Base-by-base conservation (phyloP, 53 echinoderm and acorn worm genomes). In the Crossaster papposus region DNA sequence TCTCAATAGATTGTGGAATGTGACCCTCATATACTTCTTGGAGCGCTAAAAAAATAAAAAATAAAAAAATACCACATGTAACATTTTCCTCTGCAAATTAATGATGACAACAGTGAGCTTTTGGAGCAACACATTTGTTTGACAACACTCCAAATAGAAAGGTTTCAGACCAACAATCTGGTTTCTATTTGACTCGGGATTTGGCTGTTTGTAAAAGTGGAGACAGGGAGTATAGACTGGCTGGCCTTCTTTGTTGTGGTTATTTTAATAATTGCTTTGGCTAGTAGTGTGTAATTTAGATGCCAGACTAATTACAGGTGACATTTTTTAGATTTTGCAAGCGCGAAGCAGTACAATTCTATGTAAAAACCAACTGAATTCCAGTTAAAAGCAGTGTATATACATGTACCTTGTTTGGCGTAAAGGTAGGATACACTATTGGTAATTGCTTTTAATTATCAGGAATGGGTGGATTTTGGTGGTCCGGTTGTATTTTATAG, bases 61-160 rank as follows among this genome's bases (percentile, higher is more conserved):
- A n/a, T 7, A 44, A 44, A n/a, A n/a, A 87, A 77, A 75, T 36
- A 53, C 85, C 55, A 52, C 85, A n/a, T n/a, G n/a, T n/a, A 34
- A 30, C 51, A 54, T 51, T 51, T 72, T 32, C 54, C 33, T 7
- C 70, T n/a, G 14, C 51, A 87, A 77, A 87, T 77, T 87, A 34
- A 87, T 8, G 6, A 58, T 77, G 87, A 87, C 87, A 87, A 76
- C 64, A 58, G 63, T 51, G 28, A 36, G 37, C 14, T 74, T 74
- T 10, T 20, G 30, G 73, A 77, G 62, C 37, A 86, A 76, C 68
- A 68, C 26, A 28, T 68, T 68, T 44, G 68, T 68, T 68, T 44
- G 4, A 28, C 28, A 2, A 18, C 58, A 18, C 58, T 58, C 58
- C 22, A 14, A 58, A 58, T 15, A 17, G 22, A 68, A 68, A 28